A percentile compares a stretch with the other conserved stretches of the same genome.
Evolutionary conservation across 2,113 vertebrate species (phyloP).

Genomic region (Rattus rattus): DNA sequence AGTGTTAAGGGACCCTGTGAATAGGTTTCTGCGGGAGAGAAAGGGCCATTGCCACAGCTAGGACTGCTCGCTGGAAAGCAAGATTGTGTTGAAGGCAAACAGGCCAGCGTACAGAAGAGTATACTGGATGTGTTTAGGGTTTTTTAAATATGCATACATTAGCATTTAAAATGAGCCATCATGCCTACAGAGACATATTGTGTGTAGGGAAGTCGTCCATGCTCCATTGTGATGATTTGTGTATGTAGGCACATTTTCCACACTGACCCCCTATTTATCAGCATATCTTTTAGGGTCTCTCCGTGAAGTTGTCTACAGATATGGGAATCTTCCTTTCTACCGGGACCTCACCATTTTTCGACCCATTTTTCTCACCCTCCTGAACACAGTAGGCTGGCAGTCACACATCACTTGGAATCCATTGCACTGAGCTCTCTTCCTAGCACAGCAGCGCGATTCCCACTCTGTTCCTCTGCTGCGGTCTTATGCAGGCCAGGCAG

Average conservation of each 20-base stretch:
- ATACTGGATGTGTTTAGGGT: neutral
- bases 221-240: neutral
- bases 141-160: conserved; percentile 29
- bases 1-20: neutral
- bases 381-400: neutral
- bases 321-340: neutral
- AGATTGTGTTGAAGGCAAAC: neutral
- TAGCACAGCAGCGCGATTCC: neutral
- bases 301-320: neutral
- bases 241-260: neutral
- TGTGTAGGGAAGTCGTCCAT: neutral
- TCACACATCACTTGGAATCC: neutral
- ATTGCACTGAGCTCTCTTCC: neutral
- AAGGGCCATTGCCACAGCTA: neutral
- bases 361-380: neutral
- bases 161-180: neutral
- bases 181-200: neutral
- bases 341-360: neutral
- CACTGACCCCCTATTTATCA: neutral
- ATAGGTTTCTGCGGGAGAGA: neutral
- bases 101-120: neutral
- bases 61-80: neutral
- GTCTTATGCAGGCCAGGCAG: neutral
- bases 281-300: neutral
- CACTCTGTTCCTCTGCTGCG: neutral